Percentiles rank a stretch among this genome's conserved stretches.
phyloP scores from a whole-genome alignment of 2,888 invertebrate genomes.

The Oligia fasciuncula region DNA sequence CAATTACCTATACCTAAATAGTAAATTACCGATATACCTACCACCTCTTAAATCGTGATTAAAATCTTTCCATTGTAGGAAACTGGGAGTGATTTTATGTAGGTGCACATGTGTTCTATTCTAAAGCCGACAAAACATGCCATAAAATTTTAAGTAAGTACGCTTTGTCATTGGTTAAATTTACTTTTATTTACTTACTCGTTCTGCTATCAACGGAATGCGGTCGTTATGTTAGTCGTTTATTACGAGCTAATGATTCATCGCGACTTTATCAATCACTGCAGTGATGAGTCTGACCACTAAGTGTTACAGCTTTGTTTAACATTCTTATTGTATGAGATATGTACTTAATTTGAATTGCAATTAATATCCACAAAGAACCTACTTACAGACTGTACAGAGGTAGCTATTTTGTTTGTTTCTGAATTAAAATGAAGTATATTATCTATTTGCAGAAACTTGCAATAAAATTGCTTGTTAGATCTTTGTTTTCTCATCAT shows the following conservation, averaged over 20 bases:
- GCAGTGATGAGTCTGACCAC: conserved; percentile 63
- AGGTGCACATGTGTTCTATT: conserved; percentile 21
- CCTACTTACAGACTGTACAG: not conserved
- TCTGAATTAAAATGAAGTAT: not conserved
- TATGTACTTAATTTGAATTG: conserved; percentile 12
- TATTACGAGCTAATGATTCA: conserved; percentile 84
- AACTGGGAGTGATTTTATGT: conserved; percentile 17
- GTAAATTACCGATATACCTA: not conserved
- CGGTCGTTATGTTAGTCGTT: conserved; percentile 81
- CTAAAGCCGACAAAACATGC: conserved; percentile 38
- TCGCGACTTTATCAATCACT: conserved; percentile 83
- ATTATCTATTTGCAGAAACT: not conserved
- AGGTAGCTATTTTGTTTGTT: not conserved
- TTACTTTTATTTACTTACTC: conserved; percentile 75
- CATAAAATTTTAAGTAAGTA: conserved; percentile 51
- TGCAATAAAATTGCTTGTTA: too few species aligned
- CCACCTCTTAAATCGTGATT: not conserved
- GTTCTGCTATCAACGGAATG: conserved; percentile 85
- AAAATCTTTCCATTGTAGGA: conserved; percentile 10
- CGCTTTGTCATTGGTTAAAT: conserved; percentile 67
- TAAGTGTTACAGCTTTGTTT: conserved; percentile 28
- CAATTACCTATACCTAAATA: conserved; percentile 4
- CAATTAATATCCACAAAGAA: not conserved
- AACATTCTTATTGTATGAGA: conserved; percentile 20
- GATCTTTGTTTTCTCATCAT: not conserved